These are phyloP conservation scores for Archocentrus centrarchus DNA, from an alignment of 2,113 vertebrate species.

Conservation along the genomic window DNA sequence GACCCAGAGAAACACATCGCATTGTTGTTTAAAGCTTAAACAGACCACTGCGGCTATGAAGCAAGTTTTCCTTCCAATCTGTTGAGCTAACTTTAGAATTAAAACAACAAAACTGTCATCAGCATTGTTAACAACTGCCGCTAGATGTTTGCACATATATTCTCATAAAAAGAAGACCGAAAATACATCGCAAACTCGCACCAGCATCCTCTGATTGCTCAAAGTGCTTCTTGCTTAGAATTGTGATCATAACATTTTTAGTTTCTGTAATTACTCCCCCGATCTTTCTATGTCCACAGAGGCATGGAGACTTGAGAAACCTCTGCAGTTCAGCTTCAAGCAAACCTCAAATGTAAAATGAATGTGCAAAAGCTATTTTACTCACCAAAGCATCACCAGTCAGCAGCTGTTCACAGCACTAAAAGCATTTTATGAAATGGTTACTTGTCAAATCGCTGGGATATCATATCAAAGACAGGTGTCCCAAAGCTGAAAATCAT, in stretches of 20 bases:
- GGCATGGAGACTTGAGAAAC: background rate
- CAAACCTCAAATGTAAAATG: background rate
- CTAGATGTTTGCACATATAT: background rate
- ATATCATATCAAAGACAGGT: background rate
- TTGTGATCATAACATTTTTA: background rate
- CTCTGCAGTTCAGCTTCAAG: background rate
- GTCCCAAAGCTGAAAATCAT: background rate
- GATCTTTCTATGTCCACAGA: background rate
- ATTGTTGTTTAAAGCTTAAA: background rate
- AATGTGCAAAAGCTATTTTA: background rate
- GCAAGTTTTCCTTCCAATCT: rapidly evolving
- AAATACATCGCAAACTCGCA: background rate
- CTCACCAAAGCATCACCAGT: background rate
- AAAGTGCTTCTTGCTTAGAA: background rate
- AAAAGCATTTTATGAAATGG: background rate
- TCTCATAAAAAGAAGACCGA: background rate
- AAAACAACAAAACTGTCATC: background rate
- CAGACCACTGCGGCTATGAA: background rate
- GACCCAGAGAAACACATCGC: background rate
- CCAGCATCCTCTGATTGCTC: background rate
- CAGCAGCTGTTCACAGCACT: background rate
- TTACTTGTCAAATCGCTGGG: background rate
- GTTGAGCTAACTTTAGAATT: background rate
- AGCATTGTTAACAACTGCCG: background rate
- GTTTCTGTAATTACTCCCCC: too few species aligned